These are phyloP conservation scores for Cassiopea xamachana DNA, from an alignment of 30 jellyfish, hydroid and myxozoan genomes.

Conservation along the genomic window DNA sequence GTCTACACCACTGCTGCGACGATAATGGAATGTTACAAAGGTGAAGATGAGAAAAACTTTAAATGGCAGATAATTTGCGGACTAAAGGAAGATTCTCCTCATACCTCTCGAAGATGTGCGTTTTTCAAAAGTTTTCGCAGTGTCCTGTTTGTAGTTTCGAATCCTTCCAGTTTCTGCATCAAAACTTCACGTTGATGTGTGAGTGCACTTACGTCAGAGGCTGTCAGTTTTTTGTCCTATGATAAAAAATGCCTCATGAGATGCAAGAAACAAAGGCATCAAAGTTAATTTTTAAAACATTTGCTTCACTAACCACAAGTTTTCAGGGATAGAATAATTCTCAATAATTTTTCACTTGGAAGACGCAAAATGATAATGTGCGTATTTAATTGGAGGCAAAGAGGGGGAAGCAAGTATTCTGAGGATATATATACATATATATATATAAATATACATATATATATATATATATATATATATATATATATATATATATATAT, in stretches of 20 bases:
- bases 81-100: background rate
- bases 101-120: constrained; percentile 91
- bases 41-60: background rate
- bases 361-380: too few relatives aligned
- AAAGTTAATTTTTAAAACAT: background rate
- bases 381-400: too few relatives aligned
- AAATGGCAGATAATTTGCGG: background rate
- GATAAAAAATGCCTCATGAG: background rate
- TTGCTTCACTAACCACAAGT: background rate
- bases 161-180: constrained; percentile 87
- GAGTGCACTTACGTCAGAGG: constrained; percentile 78
- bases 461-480: too few relatives aligned
- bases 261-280: background rate
- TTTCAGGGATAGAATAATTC: too few relatives aligned
- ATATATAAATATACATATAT: too few relatives aligned
- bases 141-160: constrained; percentile 84
- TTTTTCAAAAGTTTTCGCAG: constrained; percentile 77
- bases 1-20: too few relatives aligned
- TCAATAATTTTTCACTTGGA: too few relatives aligned
- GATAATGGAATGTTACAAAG: too few relatives aligned
- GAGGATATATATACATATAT: too few relatives aligned
- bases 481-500: too few relatives aligned
- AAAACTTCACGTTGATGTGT: constrained; percentile 86
- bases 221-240: constrained; percentile 83
- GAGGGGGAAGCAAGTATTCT: too few relatives aligned